Evolutionary conservation across 2,888 invertebrate species (phyloP), one percentile per base, ranked within the genome.

Genomic region (Drosophila fungiperda): DNA sequence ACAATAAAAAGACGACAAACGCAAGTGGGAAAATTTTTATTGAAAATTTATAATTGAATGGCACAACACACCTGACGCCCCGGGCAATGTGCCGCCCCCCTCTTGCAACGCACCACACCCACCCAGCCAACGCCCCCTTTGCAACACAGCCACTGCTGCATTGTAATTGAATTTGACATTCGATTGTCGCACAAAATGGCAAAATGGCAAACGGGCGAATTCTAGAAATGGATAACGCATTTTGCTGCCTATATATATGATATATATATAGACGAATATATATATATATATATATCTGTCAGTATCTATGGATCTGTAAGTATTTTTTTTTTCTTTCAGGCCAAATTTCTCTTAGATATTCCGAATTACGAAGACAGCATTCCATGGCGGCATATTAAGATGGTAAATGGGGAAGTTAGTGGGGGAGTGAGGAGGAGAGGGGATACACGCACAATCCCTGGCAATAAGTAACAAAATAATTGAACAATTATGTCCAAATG

Each of bases 401-500:
- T 59, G 23, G 50, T 29, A 23, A 59, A 36, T 49, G 33, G 29
- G 1, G 48, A 38, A 9, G 40, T 15, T 15, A 35, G 15, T 36
- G 7, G 68, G 29, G 48, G 48, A 20, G 42, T 38, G 15, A 8
- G 40, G 38, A 23, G 20, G n/a, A 42, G 40, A 32, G 42, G 17
- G 20, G 20, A 42, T 40, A 32, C 57, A 55, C 55, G 57, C 69
- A 26, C 26, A 50, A 52, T 45, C 33, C 50, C 50, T 64, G 78
- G 74, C 83, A 67, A 88, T 83, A 76, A 83, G 79, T 89, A 89
- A 91, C 83, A 83, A 86, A 91, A 90, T 91, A 91, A 91, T 91
- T 92, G 91, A 90, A 91, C 91, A 92, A 92, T 91, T 91, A 91
- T 91, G 92, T 91, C 84, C 89, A 90, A 91, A 90, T 91, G 92